These are phyloP conservation scores for Lumbricus terrestris DNA, from an alignment of 2,888 invertebrate genomes.

Conservation along the genomic window DNA sequence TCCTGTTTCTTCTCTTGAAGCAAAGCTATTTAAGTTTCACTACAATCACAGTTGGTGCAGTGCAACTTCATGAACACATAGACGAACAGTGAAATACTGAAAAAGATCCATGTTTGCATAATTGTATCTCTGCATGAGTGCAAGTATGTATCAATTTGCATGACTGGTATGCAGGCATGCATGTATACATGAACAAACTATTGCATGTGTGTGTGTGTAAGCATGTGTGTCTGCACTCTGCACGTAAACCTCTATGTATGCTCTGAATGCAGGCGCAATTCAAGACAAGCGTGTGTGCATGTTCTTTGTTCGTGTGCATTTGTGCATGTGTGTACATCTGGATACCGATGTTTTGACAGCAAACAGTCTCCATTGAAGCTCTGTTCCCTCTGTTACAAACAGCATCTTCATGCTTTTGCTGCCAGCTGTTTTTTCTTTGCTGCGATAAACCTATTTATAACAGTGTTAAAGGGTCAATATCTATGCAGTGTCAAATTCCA, in stretches of 20 bases:
- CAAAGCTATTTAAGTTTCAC: too few species aligned
- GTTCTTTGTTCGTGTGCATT: too few species aligned
- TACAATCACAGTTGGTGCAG: too few species aligned
- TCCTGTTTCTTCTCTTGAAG: too few species aligned
- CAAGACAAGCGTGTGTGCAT: too few species aligned
- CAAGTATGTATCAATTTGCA: too few species aligned
- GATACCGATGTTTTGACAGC: background rate
- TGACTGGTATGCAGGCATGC: too few species aligned
- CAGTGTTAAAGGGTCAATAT: background rate
- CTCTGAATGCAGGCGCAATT: background rate
- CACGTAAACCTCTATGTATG: too few species aligned
- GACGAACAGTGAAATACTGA: background rate
- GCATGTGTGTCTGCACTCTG: background rate
- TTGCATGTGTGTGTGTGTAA: background rate
- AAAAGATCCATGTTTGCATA: too few species aligned
- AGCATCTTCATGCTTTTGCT: background rate
- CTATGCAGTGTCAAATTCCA: background rate
- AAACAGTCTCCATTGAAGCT: background rate
- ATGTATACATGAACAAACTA: background rate
- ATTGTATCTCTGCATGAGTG: background rate
- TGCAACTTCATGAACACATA: background rate
- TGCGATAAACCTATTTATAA: background rate
- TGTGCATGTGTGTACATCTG: background rate
- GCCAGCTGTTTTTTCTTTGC: background rate
- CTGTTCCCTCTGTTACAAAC: background rate